phyloP scores from a whole-genome alignment of 2,797 vertebrate species.

The Anguilla megastoma region DNA sequence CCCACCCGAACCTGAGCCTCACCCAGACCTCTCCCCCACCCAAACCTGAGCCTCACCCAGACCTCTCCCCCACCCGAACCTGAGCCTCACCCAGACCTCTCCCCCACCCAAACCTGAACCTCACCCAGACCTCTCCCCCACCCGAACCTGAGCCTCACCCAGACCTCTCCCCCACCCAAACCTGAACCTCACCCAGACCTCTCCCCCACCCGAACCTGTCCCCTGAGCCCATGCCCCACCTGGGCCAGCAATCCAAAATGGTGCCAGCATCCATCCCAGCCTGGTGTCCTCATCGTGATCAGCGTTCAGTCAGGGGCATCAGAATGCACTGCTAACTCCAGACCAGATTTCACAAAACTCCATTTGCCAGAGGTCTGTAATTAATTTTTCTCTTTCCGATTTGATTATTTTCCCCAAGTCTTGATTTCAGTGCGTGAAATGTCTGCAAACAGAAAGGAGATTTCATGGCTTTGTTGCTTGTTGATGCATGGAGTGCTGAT shows the following conservation, averaged over 20 bases:
- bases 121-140: background rate
- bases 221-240: background rate
- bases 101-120: too few relatives aligned
- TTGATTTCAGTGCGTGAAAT: background rate
- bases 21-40: background rate
- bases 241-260: too few relatives aligned
- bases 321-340: background rate
- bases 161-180: background rate
- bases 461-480: constrained; percentile 35
- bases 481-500: constrained; percentile 30
- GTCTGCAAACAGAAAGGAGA: background rate
- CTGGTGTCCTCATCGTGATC: background rate
- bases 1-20: background rate
- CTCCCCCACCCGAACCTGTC: background rate
- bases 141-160: too few relatives aligned
- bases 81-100: background rate
- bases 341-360: background rate
- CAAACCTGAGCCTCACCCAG: background rate
- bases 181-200: background rate
- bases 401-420: background rate
- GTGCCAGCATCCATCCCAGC: too few relatives aligned
- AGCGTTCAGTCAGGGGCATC: background rate
- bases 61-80: background rate
- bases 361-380: background rate
- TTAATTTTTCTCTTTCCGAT: background rate